Evolutionary conservation across 2,113 vertebrate species (phyloP).

Genomic region (Xenopus laevis): DNA sequence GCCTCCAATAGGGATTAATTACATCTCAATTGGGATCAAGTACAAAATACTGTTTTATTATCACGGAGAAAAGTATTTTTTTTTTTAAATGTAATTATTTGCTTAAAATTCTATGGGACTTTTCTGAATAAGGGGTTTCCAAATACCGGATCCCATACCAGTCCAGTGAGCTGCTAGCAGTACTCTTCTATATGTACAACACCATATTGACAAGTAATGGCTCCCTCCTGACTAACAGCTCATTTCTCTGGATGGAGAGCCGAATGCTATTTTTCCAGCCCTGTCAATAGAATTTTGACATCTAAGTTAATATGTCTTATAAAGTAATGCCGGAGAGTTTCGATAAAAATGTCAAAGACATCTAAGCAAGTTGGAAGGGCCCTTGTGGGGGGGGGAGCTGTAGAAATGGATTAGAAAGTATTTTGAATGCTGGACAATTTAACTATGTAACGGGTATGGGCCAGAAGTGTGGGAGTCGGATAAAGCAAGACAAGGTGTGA

Average conservation of each 20-base stretch:
- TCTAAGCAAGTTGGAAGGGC: neutral
- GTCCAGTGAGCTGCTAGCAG: neutral
- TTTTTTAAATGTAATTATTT: too few relatives aligned
- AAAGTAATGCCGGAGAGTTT: neutral
- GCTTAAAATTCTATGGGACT: too few relatives aligned
- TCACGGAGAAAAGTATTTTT: too few relatives aligned
- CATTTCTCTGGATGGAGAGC: neutral
- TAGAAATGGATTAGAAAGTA: conserved; percentile 8
- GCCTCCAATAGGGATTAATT: too few relatives aligned
- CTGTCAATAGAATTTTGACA: neutral
- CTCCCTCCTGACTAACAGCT: neutral
- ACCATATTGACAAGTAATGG: neutral
- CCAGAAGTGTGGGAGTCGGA: conserved; percentile 10
- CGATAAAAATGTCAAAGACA: neutral
- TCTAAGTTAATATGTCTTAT: neutral
- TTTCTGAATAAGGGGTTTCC: too few relatives aligned
- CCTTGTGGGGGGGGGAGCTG: neutral
- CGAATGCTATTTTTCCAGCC: neutral
- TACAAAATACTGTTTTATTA: too few relatives aligned
- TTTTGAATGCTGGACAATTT: conserved; percentile 40
- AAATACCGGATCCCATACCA: too few relatives aligned
- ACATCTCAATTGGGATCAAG: too few relatives aligned
- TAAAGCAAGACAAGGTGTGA: conserved; percentile 32
- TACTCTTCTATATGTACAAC: neutral
- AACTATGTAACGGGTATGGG: neutral